phyloP scores from a whole-genome alignment of 2,888 invertebrate species.

The Apotomis turbidana region DNA sequence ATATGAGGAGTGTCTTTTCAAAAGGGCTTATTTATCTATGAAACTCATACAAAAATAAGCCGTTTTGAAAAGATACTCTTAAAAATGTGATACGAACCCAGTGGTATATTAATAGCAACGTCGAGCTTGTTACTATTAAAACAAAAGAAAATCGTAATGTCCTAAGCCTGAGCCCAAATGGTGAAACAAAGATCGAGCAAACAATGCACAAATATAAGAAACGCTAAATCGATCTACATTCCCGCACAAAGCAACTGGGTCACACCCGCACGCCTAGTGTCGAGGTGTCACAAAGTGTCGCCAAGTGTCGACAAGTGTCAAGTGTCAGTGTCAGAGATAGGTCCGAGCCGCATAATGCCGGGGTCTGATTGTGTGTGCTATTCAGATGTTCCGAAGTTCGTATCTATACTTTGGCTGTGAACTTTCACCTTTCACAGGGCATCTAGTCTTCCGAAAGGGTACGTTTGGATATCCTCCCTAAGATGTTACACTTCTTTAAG shows the following conservation, averaged over 20 bases:
- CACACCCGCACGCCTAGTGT: constrained; percentile 28
- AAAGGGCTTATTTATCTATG: too few relatives aligned
- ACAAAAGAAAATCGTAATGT: neutral
- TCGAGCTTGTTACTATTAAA: neutral
- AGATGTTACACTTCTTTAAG: too few relatives aligned
- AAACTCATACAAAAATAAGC: too few relatives aligned
- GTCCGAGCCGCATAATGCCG: constrained; percentile 37
- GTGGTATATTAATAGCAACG: too few relatives aligned
- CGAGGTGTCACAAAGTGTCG: constrained; percentile 35
- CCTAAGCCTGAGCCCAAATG: neutral
- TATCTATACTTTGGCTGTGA: constrained; percentile 1
- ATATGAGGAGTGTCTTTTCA: too few relatives aligned
- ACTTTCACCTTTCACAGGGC: constrained; percentile 1
- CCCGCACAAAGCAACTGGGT: constrained; percentile 38
- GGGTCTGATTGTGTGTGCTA: constrained; percentile 32
- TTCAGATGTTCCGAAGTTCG: constrained; percentile 37
- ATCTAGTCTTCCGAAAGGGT: neutral
- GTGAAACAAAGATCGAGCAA: neutral
- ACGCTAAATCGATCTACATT: constrained; percentile 17
- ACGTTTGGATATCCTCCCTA: too few relatives aligned
- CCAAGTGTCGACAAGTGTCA: constrained; percentile 37
- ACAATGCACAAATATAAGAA: constrained; percentile 5
- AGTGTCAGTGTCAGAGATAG: constrained; percentile 42
- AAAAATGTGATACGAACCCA: too few relatives aligned
- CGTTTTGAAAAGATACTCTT: too few relatives aligned